A percentile compares a stretch with the other conserved stretches of the same genome.
phyloP scores from a whole-genome alignment of 2,113 vertebrate species.

The Dinomys branickii region DNA sequence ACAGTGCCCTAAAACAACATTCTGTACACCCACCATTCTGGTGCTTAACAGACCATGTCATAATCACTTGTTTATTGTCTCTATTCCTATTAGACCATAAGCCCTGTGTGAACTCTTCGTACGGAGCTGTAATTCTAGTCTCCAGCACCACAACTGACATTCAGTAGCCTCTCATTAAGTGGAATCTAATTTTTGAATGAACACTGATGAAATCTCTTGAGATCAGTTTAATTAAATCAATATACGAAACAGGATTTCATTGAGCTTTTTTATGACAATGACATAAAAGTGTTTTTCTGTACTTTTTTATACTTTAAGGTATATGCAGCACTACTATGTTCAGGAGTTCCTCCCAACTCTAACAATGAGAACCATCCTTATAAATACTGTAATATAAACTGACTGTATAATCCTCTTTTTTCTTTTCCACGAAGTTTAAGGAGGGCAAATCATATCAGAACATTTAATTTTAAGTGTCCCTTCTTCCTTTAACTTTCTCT shows the following conservation, averaged over 20 bases:
- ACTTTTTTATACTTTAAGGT: neutral
- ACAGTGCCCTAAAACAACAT: neutral
- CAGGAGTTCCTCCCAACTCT: neutral
- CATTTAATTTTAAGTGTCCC: neutral
- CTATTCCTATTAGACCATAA: neutral
- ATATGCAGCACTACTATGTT: neutral
- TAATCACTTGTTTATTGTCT: neutral
- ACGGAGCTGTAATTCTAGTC: neutral
- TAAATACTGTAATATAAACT: conserved; percentile 19
- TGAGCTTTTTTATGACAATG: neutral
- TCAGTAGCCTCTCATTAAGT: neutral
- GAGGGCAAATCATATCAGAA: neutral
- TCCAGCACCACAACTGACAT: neutral
- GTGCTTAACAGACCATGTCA: neutral
- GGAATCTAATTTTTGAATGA: conserved; percentile 38
- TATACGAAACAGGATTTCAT: neutral
- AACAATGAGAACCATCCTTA: neutral
- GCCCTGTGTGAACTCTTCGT: neutral
- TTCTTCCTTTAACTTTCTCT: neutral
- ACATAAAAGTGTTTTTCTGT: conserved; percentile 1
- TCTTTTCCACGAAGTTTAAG: neutral
- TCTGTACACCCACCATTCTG: neutral
- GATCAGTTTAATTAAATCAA: neutral
- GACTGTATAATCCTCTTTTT: neutral
- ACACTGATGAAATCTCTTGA: neutral